These are phyloP conservation scores for Tinea semifulvella DNA, from an alignment of 2,888 invertebrate genomes.

Conservation along the genomic window DNA sequence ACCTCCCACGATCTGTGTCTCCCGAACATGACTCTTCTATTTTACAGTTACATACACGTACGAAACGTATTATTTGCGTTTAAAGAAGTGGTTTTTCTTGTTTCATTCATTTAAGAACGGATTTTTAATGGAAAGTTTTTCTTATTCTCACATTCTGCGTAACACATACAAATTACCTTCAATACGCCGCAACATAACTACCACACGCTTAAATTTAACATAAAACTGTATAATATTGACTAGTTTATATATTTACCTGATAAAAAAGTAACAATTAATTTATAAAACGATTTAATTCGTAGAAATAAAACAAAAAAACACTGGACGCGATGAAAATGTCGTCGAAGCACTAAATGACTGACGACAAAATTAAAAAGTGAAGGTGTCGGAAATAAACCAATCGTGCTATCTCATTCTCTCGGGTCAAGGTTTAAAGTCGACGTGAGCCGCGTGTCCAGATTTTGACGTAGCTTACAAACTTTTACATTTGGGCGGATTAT, in stretches of 20 bases:
- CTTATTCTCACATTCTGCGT: neutral
- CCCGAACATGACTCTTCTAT: constrained; percentile 34
- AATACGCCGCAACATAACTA: no score
- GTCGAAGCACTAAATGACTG: neutral
- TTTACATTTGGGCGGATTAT: neutral
- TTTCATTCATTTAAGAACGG: constrained; percentile 30
- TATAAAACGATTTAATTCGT: neutral
- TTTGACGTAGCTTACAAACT: neutral
- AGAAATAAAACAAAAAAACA: neutral
- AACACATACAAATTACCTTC: no score
- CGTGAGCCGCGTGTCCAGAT: neutral
- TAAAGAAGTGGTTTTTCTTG: constrained; percentile 40
- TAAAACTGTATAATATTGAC: no score
- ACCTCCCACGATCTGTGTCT: constrained; percentile 19
- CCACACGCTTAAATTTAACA: no score
- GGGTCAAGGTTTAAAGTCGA: neutral
- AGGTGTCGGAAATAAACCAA: neutral
- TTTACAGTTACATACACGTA: constrained; percentile 34
- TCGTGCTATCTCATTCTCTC: neutral
- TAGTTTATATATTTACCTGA: no score
- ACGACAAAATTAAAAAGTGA: constrained; percentile 1
- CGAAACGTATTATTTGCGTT: constrained; percentile 25
- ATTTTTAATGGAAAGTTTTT: constrained; percentile 6
- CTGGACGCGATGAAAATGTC: neutral
- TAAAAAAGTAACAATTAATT: neutral